Conservation (phyloP, 2,888 invertebrate species). For the Limenitis camilla region DNA sequence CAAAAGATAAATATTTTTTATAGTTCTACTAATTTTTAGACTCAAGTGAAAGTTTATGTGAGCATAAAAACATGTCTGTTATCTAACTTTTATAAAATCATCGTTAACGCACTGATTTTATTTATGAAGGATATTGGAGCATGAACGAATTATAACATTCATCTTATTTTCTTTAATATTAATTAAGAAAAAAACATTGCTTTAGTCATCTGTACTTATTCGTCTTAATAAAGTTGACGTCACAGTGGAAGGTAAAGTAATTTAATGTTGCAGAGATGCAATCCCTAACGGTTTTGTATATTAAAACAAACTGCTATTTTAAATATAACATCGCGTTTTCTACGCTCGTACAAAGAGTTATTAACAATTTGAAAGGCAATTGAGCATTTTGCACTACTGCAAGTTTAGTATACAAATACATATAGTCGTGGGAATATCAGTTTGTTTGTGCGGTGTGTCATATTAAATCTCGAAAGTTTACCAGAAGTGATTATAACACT, state of each 20-base stretch:
- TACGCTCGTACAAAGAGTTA: too few relatives aligned
- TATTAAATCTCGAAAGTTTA: constrained; percentile 50
- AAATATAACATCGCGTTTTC: too few relatives aligned
- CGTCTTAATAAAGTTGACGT: too few relatives aligned
- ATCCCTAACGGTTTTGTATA: too few relatives aligned
- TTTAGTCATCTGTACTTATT: too few relatives aligned
- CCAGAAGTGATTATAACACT: constrained; percentile 38
- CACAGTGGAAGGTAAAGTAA: too few relatives aligned
- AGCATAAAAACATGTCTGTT: neutral
- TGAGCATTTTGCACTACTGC: neutral
- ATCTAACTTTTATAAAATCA: constrained; percentile 2
- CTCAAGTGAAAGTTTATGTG: constrained; percentile 8
- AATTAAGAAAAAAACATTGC: too few relatives aligned
- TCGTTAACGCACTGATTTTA: neutral
- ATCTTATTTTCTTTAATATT: too few relatives aligned
- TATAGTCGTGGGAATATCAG: constrained; percentile 43
- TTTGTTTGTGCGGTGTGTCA: constrained; percentile 32
- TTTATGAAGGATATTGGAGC: neutral
- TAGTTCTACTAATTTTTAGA: constrained; percentile 1
- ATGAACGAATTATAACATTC: too few relatives aligned
- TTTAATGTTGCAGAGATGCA: too few relatives aligned
- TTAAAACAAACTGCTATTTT: too few relatives aligned
- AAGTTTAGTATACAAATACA: neutral
- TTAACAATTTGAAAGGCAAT: too few relatives aligned
- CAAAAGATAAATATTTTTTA: constrained; percentile 10